A percentile compares a stretch with the other conserved stretches of the same genome.
Evolutionary conservation across 2,113 vertebrate genomes (phyloP).

Genomic region (Cinclus mexicanus): DNA sequence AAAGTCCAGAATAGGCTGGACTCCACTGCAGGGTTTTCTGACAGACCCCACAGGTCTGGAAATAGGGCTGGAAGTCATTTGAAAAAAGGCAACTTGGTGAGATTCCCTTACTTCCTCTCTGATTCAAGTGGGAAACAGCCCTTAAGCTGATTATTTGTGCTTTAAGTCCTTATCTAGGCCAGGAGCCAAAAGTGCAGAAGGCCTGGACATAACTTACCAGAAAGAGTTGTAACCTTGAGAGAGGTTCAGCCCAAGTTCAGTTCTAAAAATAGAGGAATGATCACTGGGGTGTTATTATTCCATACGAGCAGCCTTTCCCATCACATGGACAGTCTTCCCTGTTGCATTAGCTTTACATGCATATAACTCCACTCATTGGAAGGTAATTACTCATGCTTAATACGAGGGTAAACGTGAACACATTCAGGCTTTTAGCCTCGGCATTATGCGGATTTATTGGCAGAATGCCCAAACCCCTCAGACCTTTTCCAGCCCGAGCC

Average conservation of each 20-base stretch:
- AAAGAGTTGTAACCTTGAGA: constrained; percentile 25
- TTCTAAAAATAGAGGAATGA: constrained; percentile 35
- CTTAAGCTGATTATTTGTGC: constrained; percentile 5
- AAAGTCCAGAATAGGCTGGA: background rate
- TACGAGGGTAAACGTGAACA: constrained; percentile 29
- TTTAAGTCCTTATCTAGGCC: constrained; percentile 33
- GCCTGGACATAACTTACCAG: constrained; percentile 3
- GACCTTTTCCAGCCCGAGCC: background rate
- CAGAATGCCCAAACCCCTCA: background rate
- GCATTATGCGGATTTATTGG: background rate
- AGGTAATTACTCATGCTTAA: constrained; percentile 50
- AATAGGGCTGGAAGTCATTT: background rate
- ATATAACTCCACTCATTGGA: constrained; percentile 24
- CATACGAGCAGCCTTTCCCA: background rate
- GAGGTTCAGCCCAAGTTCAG: constrained; percentile 60
- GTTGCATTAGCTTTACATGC: background rate
- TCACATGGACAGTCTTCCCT: background rate
- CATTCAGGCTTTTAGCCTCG: constrained; percentile 29
- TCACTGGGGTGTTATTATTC: background rate
- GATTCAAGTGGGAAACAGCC: background rate
- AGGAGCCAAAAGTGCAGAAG: constrained; percentile 21
- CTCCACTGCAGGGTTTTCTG: background rate
- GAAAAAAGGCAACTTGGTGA: background rate
- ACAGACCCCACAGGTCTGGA: background rate
- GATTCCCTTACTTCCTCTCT: background rate